Percentiles rank a stretch among this genome's conserved stretches.
Conservation (phyloP, 2,888 invertebrate genomes). For the Phortica magna region DNA sequence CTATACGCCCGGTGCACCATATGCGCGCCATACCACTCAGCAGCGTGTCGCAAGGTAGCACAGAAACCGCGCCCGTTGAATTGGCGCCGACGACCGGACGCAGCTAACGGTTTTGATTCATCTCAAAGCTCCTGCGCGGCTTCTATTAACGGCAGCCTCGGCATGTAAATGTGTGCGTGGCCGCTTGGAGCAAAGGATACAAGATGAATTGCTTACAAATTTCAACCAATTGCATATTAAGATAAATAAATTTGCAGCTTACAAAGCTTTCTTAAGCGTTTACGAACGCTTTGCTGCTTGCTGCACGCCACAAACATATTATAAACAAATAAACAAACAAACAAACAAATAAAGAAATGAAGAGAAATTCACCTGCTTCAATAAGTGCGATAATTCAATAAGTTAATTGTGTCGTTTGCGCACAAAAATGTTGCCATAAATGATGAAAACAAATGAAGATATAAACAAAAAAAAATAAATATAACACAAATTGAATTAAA, state of each 20-base stretch:
- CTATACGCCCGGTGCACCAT: conserved; percentile 81
- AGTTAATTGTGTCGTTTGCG: conserved; percentile 52
- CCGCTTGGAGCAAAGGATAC: neutral
- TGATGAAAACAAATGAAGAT: conserved; percentile 29
- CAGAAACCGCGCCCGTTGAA: conserved; percentile 33
- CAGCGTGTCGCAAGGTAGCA: conserved; percentile 44
- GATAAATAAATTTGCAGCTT: neutral
- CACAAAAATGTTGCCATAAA: conserved; percentile 68
- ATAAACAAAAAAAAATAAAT: conserved; percentile 39
- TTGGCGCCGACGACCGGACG: conserved; percentile 58
- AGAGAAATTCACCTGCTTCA: conserved; percentile 36
- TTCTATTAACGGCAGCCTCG: conserved; percentile 58
- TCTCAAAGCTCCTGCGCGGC: conserved; percentile 73
- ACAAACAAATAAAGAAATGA: conserved; percentile 21
- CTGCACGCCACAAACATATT: neutral
- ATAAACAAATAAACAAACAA: neutral
- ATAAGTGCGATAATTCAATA: conserved; percentile 53
- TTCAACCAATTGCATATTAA: neutral
- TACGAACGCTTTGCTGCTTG: conserved; percentile 1
- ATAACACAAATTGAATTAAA: conserved; percentile 44
- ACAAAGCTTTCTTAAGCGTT: conserved; percentile 35
- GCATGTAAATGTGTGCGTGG: neutral
- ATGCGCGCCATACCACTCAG: conserved; percentile 67
- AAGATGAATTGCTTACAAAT: neutral
- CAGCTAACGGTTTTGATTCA: conserved; percentile 78